Percentiles rank a stretch among this genome's conserved stretches.
These are phyloP conservation scores for Phortica okadai DNA, from an alignment of 2,888 invertebrate species.

Conservation along the genomic window DNA sequence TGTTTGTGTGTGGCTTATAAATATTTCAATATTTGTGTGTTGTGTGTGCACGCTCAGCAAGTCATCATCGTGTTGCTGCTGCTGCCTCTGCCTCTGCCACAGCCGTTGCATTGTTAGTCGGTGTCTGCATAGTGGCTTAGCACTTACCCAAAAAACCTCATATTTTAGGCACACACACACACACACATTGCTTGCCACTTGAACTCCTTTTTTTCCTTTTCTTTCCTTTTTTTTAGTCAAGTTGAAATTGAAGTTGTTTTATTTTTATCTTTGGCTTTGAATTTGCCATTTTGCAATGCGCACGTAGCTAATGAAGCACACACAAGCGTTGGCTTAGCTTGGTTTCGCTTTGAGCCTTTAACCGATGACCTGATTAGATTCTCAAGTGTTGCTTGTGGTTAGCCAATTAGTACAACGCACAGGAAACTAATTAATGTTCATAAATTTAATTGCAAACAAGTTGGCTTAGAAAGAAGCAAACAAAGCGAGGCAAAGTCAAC, in stretches of 20 bases:
- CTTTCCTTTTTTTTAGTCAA: neutral
- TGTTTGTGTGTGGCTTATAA: slow-evolving; percentile 56
- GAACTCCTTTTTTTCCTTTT: neutral
- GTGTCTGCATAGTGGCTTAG: slow-evolving; percentile 16
- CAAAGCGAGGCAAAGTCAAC: neutral
- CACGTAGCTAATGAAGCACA: slow-evolving; percentile 8
- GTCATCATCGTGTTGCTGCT: slow-evolving; percentile 12
- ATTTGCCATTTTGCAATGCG: neutral
- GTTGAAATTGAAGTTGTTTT: neutral
- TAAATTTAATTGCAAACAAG: slow-evolving; percentile 11
- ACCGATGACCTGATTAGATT: slow-evolving; percentile 55
- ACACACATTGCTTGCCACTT: neutral
- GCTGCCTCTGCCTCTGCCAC: neutral
- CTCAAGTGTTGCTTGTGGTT: slow-evolving; percentile 53
- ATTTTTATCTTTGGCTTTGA: neutral
- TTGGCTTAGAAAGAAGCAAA: too few relatives aligned
- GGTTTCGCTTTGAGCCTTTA: slow-evolving; percentile 3
- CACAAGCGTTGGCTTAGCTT: slow-evolving; percentile 36
- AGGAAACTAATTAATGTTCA: slow-evolving; percentile 19
- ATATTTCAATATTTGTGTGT: slow-evolving; percentile 69
- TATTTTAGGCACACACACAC: neutral
- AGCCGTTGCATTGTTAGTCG: slow-evolving; percentile 15
- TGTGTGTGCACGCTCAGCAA: slow-evolving; percentile 45
- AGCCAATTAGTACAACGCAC: slow-evolving; percentile 53
- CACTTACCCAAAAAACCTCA: slow-evolving; percentile 13